Evolutionary conservation across 2,797 vertebrate species (phyloP).

Genomic region (Pangasius krempfi): DNA sequence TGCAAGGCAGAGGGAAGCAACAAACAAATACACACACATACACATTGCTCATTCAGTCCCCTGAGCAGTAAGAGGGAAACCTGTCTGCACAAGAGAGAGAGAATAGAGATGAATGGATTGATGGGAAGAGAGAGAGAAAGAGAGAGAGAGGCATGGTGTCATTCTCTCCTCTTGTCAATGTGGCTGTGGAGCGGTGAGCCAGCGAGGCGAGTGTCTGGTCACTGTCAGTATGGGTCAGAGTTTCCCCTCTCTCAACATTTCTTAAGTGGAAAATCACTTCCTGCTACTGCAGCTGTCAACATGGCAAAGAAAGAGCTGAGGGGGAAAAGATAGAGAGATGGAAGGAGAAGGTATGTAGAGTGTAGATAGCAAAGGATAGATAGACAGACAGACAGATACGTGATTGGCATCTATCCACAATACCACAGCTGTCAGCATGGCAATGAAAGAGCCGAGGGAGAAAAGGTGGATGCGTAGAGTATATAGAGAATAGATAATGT

Average conservation of each 20-base stretch:
- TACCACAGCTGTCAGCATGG: not conserved
- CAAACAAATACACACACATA: constrained; percentile 9
- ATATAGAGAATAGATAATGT: not conserved
- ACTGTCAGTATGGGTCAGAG: constrained; percentile 27
- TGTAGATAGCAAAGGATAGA: too few species aligned
- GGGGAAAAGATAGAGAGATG: not conserved
- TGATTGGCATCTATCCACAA: not conserved
- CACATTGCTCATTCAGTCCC: not conserved
- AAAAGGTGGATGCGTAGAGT: not conserved
- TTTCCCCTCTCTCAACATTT: constrained; percentile 11
- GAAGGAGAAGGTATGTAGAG: not conserved
- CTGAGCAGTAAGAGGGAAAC: not conserved
- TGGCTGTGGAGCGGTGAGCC: not conserved
- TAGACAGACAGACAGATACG: not conserved
- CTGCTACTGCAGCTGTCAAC: constrained; percentile 31
- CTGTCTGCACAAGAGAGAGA: not conserved
- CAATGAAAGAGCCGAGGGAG: not conserved
- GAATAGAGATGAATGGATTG: not conserved
- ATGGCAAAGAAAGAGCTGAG: not conserved
- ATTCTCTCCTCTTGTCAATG: not conserved
- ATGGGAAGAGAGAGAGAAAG: not conserved
- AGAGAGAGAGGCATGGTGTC: not conserved
- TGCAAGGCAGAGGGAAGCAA: constrained; percentile 47
- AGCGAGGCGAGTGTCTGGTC: constrained; percentile 3
- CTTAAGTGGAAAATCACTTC: constrained; percentile 19